Conservation (phyloP, 2,888 invertebrate genomes). For the Amphimallon solstitiale region DNA sequence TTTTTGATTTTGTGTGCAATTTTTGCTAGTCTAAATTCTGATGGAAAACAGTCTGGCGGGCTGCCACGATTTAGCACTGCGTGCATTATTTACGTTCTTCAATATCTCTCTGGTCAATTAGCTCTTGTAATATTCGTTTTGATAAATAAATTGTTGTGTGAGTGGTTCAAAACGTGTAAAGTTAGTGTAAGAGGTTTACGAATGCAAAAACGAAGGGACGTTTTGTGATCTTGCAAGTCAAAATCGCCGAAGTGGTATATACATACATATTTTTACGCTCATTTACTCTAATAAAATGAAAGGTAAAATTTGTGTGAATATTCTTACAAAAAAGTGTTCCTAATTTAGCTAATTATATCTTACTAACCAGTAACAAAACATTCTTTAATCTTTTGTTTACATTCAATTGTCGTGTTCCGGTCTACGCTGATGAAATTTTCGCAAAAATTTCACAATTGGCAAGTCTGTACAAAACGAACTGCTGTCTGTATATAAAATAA, state of each 20-base stretch:
- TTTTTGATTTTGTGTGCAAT: background rate
- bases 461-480: no score
- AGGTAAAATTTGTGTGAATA: background rate
- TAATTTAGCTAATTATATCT: background rate
- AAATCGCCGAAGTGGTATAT: background rate
- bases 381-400: no score
- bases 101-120: conserved; percentile 5
- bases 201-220: background rate
- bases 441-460: no score
- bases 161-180: background rate
- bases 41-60: conserved; percentile 9
- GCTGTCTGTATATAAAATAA: no score
- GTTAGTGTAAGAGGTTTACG: background rate
- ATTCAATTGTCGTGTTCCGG: no score
- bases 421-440: no score
- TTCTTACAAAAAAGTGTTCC: background rate
- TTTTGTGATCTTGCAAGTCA: background rate
- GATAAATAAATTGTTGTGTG: background rate
- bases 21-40: conserved; percentile 5
- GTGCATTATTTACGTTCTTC: conserved; percentile 25
- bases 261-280: background rate
- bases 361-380: background rate
- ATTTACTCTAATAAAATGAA: conserved; percentile 5
- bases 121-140: conserved; percentile 1
- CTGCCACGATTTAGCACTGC: conserved; percentile 16